These are phyloP conservation scores for Pycnomerus fuliginosus DNA, from an alignment of 2,888 invertebrate genomes.

Conservation along the genomic window DNA sequence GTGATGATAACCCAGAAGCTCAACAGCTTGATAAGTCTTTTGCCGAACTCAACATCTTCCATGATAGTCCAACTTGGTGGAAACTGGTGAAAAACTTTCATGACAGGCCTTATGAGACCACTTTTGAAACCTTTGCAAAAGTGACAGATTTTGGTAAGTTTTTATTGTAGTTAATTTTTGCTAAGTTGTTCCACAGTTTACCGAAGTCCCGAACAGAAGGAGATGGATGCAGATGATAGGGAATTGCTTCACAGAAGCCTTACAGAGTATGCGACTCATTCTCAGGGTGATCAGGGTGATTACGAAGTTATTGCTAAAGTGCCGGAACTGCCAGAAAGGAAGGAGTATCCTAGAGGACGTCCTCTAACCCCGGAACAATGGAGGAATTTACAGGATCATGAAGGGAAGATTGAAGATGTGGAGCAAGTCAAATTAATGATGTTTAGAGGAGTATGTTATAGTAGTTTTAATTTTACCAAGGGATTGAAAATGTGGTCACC, in stretches of 20 bases:
- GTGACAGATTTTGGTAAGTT: conserved; percentile 73
- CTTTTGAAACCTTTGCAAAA: conserved; percentile 84
- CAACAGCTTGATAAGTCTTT: conserved; percentile 81
- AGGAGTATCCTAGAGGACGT: conserved; percentile 67
- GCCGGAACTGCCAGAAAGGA: conserved; percentile 68
- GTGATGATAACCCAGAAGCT: conserved; percentile 62
- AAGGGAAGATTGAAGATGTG: conserved; percentile 78
- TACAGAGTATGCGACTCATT: conserved; percentile 52
- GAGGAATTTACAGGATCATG: conserved; percentile 74
- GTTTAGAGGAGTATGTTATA: conserved; percentile 91
- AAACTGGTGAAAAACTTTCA: conserved; percentile 60
- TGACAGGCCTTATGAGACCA: conserved; percentile 77
- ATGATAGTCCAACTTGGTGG: conserved; percentile 65
- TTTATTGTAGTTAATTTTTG: neutral
- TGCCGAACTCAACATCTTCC: conserved; percentile 80
- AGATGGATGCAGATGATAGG: conserved; percentile 63
- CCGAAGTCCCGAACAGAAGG: conserved; percentile 62
- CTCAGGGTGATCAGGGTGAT: conserved; percentile 61
- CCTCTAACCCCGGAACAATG: conserved; percentile 79
- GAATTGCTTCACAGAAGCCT: conserved; percentile 63
- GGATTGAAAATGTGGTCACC: no score
- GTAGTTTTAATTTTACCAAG: no score
- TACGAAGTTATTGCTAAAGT: conserved; percentile 71
- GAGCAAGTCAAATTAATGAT: conserved; percentile 81
- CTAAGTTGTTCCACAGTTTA: conserved; percentile 54